Base-by-base conservation (phyloP, 2,113 vertebrate genomes). In the Arenaria interpres region DNA sequence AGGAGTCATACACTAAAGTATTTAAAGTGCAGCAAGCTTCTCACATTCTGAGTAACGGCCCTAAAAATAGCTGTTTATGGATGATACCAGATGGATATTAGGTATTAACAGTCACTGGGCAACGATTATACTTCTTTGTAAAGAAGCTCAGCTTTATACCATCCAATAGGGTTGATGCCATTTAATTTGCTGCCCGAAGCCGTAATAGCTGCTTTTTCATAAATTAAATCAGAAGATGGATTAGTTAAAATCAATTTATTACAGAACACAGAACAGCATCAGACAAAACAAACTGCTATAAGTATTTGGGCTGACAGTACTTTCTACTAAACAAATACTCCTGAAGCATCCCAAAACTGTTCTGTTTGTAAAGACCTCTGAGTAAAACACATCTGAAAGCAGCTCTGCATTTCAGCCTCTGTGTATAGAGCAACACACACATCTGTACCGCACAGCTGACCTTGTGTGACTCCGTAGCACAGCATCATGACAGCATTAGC, bases 51-150 rank as follows among this genome's bases (percentile, higher is more conserved):
- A 95, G 11, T 48, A 85, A 83, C 18, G 88, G 69, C 32, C 74
- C 81, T 85, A 92, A 92, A 90, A 92, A 85, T 71, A 96, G 80
- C 79, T 72, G 35, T 85, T 97, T 86, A 54, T 66, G 89, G 50
- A 74, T n/a, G 8, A 88, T 82, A 88, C 92, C 96, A 97, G 97
- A 98, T 97, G 94, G 95, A n/a, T 92, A 85, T 97, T 96, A 92
- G 88, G 76, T 90, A 84, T 97, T 97, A 91, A 73, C 87, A 53
- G 91, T 25, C 93, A 57, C 66, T 59, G 63, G 66, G 79, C 83
- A 90, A 43, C 1, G 94, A 97, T 97, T 97, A 95, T 96, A 94
- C 83, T 95, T 87, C 82, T 90, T 95, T 93, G 59, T 23, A 96
- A 93, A 93, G 93, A 92, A 97, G 94, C 93, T 97, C 94, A 97